These are phyloP conservation scores for Phyto melanocephala DNA, from an alignment of 2,888 invertebrate genomes.

Conservation along the genomic window DNA sequence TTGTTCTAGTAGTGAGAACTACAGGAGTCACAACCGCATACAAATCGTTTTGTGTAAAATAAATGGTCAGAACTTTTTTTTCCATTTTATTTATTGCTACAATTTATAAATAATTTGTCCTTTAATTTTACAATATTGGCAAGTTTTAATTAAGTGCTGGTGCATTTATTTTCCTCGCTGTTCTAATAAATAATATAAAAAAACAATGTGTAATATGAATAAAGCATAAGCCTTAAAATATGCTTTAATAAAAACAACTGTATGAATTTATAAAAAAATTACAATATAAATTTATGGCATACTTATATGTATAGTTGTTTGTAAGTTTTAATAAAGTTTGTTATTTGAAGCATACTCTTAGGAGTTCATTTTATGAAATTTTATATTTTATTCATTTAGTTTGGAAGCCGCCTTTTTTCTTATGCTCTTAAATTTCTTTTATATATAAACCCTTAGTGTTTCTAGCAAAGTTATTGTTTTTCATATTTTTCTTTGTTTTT, in stretches of 20 bases:
- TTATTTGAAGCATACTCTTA: slow-evolving; percentile 26
- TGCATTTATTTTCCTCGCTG: too few species aligned
- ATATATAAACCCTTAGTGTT: slow-evolving; percentile 6
- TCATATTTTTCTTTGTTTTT: background rate
- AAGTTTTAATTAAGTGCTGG: slow-evolving; percentile 42
- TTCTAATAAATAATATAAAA: too few species aligned
- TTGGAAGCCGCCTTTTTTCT: background rate
- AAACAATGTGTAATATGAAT: too few species aligned
- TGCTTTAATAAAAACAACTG: background rate
- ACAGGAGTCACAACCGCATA: slow-evolving; percentile 12
- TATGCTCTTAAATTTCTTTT: background rate
- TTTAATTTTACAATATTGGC: slow-evolving; percentile 26
- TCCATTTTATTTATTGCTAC: background rate
- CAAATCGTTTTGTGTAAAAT: slow-evolving; percentile 51
- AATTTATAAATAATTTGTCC: slow-evolving; percentile 35
- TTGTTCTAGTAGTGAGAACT: background rate
- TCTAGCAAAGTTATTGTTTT: slow-evolving; percentile 28
- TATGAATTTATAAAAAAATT: background rate
- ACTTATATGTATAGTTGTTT: background rate
- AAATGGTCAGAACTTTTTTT: slow-evolving; percentile 45
- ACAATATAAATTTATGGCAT: slow-evolving; percentile 16
- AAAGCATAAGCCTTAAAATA: background rate
- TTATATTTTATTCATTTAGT: background rate
- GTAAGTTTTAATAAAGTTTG: slow-evolving; percentile 13
- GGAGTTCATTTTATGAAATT: slow-evolving; percentile 25